Base-by-base conservation (phyloP, 1,140 invertebrate genomes). In the Phymorhynchus buccinoides region DNA sequence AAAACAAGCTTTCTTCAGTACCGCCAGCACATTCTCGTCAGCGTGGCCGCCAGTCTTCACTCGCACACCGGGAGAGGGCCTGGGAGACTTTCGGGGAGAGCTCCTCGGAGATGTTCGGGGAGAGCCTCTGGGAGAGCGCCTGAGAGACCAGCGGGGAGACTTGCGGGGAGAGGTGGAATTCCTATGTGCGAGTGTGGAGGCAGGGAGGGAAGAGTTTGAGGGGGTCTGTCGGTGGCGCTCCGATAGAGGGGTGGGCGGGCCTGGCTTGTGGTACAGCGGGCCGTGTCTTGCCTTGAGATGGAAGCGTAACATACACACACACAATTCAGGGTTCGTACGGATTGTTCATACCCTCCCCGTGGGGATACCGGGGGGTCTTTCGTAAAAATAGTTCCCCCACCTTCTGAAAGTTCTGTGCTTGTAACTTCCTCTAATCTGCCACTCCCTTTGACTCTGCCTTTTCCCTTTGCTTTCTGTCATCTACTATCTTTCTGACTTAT, bases 191-290 rank as follows among this genome's bases (percentile, higher is more conserved):
- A 27, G 41, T 32, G 35, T 14, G 18, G 30, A 18, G 35, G 71
- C n/a, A n/a, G n/a, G 62, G 32, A 48, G 80, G n/a, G 27, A 27
- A 32, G 81, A 30, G 35, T 68, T 48, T 18, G 44, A 78, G 9
- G 16, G 42, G n/a, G n/a, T n/a, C 27, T 41, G 48, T 48, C 73
- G 56, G 16, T 42, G 77, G 30, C 56, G 84, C n/a, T 66, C 84
- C 27, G 56, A 52, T 30, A 39, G 84, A 2, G 90, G 90, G 32
- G 90, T 90, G 27, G 89, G 88, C 30, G 90, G 89, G 22, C 89
- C 90, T 30, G 89, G 89, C 42, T 89, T 90, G 32, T 90, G 89
- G 48, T 90, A 89, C 2, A 85, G 84, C 84, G 86, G 85, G 3
- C 88, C 86, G 56, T 88, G 87, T 42, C 87, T 88, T 48, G 87